phyloP scores from a whole-genome alignment of 2,113 vertebrate species.

The Eolophus roseicapilla region DNA sequence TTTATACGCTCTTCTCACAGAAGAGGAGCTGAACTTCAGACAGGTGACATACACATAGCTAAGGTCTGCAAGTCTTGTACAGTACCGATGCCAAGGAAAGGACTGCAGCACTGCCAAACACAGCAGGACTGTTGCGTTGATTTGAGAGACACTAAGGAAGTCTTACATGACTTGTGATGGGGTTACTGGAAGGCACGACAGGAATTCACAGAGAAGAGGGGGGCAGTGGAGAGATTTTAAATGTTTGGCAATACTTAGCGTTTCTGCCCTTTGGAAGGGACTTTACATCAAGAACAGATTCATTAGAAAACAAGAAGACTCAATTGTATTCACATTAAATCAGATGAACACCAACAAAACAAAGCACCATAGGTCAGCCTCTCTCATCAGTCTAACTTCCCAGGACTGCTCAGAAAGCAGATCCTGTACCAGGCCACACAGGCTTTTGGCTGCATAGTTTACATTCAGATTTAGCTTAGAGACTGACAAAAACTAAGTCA shows the following conservation, averaged over 20 bases:
- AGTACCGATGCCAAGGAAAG: not conserved
- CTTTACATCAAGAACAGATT: not conserved
- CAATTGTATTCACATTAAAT: not conserved
- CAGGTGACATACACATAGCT: fast-evolving
- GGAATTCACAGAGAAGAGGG: not conserved
- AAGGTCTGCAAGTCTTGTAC: not conserved
- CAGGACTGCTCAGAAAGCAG: not conserved
- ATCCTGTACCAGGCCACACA: not conserved
- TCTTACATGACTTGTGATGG: not conserved
- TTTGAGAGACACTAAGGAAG: not conserved
- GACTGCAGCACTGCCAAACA: not conserved
- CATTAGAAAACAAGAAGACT: not conserved
- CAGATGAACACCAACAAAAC: not conserved
- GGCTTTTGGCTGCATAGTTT: not conserved
- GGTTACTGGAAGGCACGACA: not conserved
- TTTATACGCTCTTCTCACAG: not conserved
- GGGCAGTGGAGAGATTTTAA: not conserved
- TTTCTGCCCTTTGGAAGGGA: not conserved
- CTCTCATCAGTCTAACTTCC: not conserved
- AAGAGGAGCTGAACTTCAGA: not conserved
- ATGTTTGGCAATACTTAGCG: not conserved
- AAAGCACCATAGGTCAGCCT: not conserved
- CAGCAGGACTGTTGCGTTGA: fast-evolving
- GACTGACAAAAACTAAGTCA: not conserved
- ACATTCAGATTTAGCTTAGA: not conserved